These are phyloP conservation scores for Acleris laterana DNA, from an alignment of 2,888 invertebrate species.

Conservation along the genomic window DNA sequence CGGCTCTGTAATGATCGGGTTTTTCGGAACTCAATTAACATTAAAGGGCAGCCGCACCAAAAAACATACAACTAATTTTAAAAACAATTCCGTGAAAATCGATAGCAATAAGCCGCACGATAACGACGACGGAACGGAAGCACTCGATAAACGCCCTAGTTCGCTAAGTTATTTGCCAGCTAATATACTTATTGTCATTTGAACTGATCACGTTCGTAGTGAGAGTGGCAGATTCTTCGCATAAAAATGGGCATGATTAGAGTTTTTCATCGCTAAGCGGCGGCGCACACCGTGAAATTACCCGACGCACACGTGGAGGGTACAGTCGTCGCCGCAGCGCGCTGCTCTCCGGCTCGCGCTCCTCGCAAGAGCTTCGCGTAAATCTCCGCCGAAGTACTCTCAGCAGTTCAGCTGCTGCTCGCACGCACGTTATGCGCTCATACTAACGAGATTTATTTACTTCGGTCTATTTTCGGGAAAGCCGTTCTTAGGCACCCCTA, in stretches of 20 bases:
- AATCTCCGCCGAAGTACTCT: no score
- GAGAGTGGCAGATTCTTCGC: slow-evolving; percentile 59
- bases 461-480: no score
- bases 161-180: slow-evolving; percentile 51
- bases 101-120: slow-evolving; percentile 60
- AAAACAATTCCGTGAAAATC: slow-evolving; percentile 64
- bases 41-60: slow-evolving; percentile 57
- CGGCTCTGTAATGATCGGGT: slow-evolving; percentile 21
- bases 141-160: slow-evolving; percentile 68
- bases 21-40: slow-evolving; percentile 22
- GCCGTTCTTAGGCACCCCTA: no score
- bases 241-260: slow-evolving; percentile 61
- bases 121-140: slow-evolving; percentile 61
- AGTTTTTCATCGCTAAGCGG: slow-evolving; percentile 64
- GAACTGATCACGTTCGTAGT: slow-evolving; percentile 71
- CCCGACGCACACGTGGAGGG: slow-evolving; percentile 51
- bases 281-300: slow-evolving; percentile 71
- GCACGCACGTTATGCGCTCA: no score
- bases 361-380: no score
- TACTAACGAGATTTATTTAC: no score
- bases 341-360: no score
- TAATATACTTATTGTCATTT: slow-evolving; percentile 68
- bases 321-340: slow-evolving; percentile 2
- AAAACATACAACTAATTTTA: slow-evolving; percentile 52
- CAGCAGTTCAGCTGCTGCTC: no score